Evolutionary conservation across 1,140 invertebrate genomes (phyloP).

Genomic region (Meloidogyne hapla): DNA sequence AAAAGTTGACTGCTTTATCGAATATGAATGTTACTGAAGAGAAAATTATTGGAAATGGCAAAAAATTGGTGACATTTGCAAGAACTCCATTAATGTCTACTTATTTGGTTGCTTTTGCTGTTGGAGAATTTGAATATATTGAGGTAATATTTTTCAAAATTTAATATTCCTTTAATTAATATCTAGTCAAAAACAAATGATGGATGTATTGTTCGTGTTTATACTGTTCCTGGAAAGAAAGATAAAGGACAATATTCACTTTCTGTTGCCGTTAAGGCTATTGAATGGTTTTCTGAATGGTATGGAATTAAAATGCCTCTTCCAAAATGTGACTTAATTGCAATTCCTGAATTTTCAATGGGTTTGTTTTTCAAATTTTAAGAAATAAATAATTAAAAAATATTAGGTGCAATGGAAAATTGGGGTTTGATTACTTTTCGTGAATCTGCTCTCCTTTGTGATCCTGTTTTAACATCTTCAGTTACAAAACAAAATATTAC

Average conservation of each 20-base stretch:
- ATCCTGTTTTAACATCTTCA: constrained; percentile 71
- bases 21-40: constrained; percentile 60
- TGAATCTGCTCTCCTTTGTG: constrained; percentile 76
- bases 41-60: constrained; percentile 39
- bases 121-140: constrained; percentile 67
- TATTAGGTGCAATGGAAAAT: constrained; percentile 70
- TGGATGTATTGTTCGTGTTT: constrained; percentile 71
- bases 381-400: neutral
- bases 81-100: constrained; percentile 66
- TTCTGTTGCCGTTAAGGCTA: constrained; percentile 73
- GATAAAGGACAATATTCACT: constrained; percentile 79
- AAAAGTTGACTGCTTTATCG: constrained; percentile 56
- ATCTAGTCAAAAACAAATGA: constrained; percentile 50
- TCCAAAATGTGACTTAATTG: constrained; percentile 65
- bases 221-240: constrained; percentile 77
- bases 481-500: constrained; percentile 72
- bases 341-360: constrained; percentile 62
- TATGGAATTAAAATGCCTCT: constrained; percentile 79
- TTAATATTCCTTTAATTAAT: neutral
- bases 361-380: constrained; percentile 33
- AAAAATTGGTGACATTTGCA: constrained; percentile 66
- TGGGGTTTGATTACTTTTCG: constrained; percentile 90
- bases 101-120: constrained; percentile 67
- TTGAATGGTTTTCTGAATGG: constrained; percentile 82
- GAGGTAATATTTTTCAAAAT: constrained; percentile 35